phyloP scores from a whole-genome alignment of 92 coral and sea anemone genomes.

The Zoanthus gigantus region DNA sequence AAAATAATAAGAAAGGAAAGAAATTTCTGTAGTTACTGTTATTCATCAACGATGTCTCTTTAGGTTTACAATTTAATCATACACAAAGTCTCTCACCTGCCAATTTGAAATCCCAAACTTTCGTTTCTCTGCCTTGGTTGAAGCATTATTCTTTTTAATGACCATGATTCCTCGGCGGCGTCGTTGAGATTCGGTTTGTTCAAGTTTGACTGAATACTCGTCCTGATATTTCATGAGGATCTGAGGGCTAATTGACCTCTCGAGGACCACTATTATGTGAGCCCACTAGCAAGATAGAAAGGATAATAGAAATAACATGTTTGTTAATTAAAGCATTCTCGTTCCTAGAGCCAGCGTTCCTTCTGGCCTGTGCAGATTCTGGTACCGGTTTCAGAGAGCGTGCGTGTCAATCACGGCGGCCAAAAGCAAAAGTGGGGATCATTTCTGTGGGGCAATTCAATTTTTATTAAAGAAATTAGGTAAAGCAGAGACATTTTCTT shows the following conservation, averaged over 20 bases:
- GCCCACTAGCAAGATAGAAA: conserved; percentile 74
- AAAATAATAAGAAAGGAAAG: no score
- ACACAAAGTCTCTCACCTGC: conserved; percentile 68
- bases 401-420: no score
- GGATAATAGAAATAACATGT: no score
- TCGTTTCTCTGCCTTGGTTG: conserved; percentile 74
- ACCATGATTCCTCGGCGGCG: conserved; percentile 88
- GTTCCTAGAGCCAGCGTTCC: no score
- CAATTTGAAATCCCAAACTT: conserved; percentile 76
- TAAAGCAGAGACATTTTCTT: no score
- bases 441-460: no score
- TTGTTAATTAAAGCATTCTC: no score
- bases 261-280: conserved; percentile 85
- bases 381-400: no score
- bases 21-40: no score
- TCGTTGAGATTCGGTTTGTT: conserved; percentile 42
- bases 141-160: conserved; percentile 73
- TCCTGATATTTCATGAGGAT: conserved; percentile 79
- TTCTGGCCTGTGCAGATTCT: no score
- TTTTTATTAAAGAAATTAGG: no score
- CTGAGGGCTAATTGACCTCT: conserved; percentile 72
- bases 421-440: no score
- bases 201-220: conserved; percentile 83
- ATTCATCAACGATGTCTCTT: not conserved
- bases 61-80: not conserved